Evolutionary conservation across 1,140 invertebrate species (phyloP).

Genomic region (Lepidostoma basale): DNA sequence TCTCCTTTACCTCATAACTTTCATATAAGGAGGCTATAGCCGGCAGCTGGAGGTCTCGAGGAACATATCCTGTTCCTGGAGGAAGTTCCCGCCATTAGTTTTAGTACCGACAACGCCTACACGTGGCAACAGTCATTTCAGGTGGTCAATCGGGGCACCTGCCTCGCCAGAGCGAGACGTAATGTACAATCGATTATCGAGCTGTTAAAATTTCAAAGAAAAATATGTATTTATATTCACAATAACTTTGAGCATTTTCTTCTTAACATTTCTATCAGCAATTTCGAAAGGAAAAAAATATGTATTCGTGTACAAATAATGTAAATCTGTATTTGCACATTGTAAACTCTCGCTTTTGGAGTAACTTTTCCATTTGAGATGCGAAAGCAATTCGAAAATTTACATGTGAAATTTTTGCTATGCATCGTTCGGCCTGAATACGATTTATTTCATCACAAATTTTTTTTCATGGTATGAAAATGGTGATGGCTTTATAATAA

Average conservation of each 20-base stretch:
- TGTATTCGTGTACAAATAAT: background rate
- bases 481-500: background rate
- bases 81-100: constrained; percentile 2
- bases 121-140: background rate
- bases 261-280: background rate
- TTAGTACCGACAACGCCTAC: background rate
- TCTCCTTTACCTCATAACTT: background rate
- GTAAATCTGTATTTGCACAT: background rate
- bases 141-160: background rate
- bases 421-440: too few species aligned
- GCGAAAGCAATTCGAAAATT: background rate
- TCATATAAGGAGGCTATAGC: background rate
- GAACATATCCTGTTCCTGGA: background rate
- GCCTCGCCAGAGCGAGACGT: background rate
- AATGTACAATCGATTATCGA: constrained; percentile 3
- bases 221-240: constrained; percentile 15
- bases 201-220: background rate
- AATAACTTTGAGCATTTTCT: background rate
- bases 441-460: too few species aligned
- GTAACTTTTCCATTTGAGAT: background rate
- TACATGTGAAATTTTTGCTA: background rate
- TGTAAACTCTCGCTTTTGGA: background rate
- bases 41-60: constrained; percentile 1
- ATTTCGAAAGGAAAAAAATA: background rate
- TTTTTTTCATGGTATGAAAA: background rate